Evolutionary conservation across 2,888 invertebrate species (phyloP), one percentile per base, ranked within the genome.

Genomic region (Drosophila macrospina): DNA sequence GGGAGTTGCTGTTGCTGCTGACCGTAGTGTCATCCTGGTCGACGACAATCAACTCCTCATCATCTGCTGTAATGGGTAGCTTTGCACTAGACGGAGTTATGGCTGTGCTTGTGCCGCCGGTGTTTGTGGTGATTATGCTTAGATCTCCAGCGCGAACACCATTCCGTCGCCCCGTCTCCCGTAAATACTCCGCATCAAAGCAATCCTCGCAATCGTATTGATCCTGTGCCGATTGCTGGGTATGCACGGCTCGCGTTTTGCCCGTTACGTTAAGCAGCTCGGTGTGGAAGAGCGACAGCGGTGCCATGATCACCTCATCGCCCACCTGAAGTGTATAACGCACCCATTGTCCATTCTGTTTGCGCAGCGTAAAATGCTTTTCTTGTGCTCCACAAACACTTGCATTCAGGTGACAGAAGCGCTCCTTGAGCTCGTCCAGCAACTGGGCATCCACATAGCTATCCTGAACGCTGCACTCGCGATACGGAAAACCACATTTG

Each of bases 271-370:
- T 96, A 20, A 98, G 76, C 61, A 98, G 93, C 91, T 98, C 98
- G 0, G 97, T 97, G 90, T 96, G 95, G 90, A 98, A 98, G 66
- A 98, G 93, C 74, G 97, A 95, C 26, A 98, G 91, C 0, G 98
- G 98, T 4, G 98, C 98, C 70, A 98, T 95, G 28, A 98, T 95
- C 85, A 97, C 96, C 92, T 98, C 98, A 91, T 98, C 98, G 0
- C 98, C 98, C 72, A 94, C 92, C 91, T 95, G 95, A 34, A 97
- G 93, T 0, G 96, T 97, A 86, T 95, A 97, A 82, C 95, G 95
- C 0, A 95, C 92, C 1, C 94, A 93, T 81, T 94, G 94, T 6
- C 95, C 95, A 0, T 95, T 68, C 3, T 56, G 71, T 5, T 56
- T 65, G 4, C 95, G 95, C 11, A 97, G 94, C 13, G 94, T 92